A percentile compares a stretch with the other conserved stretches of the same genome.
phyloP scores from a whole-genome alignment of 2,888 invertebrate genomes.

The Seira musarum region DNA sequence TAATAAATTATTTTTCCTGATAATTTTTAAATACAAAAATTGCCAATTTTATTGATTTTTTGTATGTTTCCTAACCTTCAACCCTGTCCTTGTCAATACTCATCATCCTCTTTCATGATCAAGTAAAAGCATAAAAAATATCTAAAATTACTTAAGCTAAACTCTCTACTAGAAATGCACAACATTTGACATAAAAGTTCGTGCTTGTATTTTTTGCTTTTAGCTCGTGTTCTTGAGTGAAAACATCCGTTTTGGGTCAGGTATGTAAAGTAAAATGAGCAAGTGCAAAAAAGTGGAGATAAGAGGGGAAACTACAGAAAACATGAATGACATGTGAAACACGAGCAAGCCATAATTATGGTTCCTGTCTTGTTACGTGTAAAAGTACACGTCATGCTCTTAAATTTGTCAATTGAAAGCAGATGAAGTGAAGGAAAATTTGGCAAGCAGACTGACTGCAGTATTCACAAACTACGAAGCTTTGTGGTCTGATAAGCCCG shows the following conservation, averaged over 20 bases:
- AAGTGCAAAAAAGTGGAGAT: not conserved
- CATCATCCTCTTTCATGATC: not conserved
- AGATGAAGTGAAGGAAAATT: not conserved
- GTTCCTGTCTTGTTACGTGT: not conserved
- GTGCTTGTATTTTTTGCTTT: no score
- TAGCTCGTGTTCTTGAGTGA: not conserved
- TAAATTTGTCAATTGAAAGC: not conserved
- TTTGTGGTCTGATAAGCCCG: no score
- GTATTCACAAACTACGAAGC: no score
- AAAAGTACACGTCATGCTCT: not conserved
- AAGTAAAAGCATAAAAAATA: not conserved
- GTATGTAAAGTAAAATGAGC: not conserved
- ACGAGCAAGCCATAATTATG: not conserved
- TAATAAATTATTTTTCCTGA: no score
- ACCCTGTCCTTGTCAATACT: not conserved
- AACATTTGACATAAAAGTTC: not conserved
- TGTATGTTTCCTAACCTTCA: not conserved
- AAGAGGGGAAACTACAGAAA: no score
- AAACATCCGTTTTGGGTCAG: not conserved
- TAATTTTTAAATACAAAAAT: no score
- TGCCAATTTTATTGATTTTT: no score
- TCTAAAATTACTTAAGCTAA: not conserved
- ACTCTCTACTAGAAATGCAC: no score
- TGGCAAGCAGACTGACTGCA: constrained; percentile 18
- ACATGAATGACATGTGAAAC: not conserved